These are phyloP conservation scores for Hyles vespertilio DNA, from an alignment of 1,140 invertebrate species.

Conservation along the genomic window DNA sequence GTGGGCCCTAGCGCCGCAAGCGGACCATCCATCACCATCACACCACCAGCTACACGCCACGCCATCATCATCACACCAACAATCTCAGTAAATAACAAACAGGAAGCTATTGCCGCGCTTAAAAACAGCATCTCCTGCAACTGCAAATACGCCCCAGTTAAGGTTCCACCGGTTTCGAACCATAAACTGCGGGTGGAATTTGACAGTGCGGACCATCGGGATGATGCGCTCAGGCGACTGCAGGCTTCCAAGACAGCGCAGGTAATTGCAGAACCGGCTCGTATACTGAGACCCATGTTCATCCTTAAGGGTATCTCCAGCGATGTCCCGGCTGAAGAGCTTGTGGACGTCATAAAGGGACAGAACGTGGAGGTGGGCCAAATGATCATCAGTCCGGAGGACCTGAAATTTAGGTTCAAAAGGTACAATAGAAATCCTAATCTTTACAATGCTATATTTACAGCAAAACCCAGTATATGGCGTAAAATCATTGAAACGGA, in stretches of 20 bases:
- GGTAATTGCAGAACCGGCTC: neutral
- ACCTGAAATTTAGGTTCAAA: neutral
- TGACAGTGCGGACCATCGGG: conserved; percentile 10
- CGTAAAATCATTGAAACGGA: neutral
- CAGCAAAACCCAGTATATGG: neutral
- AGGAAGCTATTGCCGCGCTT: neutral
- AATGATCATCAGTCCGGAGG: neutral
- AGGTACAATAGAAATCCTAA: neutral
- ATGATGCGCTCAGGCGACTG: conserved; percentile 9
- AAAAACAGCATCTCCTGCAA: neutral
- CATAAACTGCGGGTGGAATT: conserved; percentile 19
- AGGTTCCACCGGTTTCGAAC: conserved; percentile 8
- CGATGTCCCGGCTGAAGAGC: neutral
- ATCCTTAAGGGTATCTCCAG: neutral
- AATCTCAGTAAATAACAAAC: neutral
- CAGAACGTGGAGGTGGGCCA: neutral
- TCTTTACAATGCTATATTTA: neutral
- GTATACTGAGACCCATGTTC: neutral
- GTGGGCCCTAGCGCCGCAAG: too few relatives aligned
- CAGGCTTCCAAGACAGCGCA: too few relatives aligned
- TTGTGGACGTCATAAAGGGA: neutral
- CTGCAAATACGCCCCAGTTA: conserved; percentile 6
- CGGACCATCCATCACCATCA: too few relatives aligned
- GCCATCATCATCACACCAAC: neutral
- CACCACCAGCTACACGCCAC: neutral